Conservation (phyloP, 2,113 vertebrate species). For the Leucosticte australis region DNA sequence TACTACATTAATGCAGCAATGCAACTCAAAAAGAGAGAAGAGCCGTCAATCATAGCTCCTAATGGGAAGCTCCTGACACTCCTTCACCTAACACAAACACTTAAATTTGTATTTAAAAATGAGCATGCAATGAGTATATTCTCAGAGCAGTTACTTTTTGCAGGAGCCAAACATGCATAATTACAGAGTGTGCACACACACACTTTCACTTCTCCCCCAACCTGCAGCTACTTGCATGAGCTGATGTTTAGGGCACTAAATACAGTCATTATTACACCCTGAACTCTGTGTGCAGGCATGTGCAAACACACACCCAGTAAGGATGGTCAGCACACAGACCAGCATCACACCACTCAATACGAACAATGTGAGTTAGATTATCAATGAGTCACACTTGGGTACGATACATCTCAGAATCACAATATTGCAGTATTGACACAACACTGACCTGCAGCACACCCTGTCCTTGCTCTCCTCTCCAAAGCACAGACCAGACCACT, state of each 20-base stretch:
- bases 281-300: accelerated
- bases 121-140: not conserved
- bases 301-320: not conserved
- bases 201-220: slow-evolving; percentile 33
- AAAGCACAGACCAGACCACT: accelerated
- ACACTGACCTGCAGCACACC: not conserved
- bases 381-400: not conserved
- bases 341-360: not conserved
- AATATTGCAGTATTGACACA: not conserved
- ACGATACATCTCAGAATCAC: accelerated
- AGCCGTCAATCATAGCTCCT: not conserved
- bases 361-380: not conserved
- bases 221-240: not conserved
- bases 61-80: not conserved
- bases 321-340: not conserved
- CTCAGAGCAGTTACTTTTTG: not conserved
- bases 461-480: not conserved
- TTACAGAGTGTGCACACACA: not conserved
- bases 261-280: not conserved
- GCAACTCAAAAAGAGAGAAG: not conserved
- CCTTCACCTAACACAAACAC: not conserved
- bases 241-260: not conserved
- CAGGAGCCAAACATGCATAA: not conserved
- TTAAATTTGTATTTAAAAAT: not conserved
- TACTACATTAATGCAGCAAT: not conserved